A percentile compares a stretch with the other conserved stretches of the same genome.
These are phyloP conservation scores for Dicerorhinus sumatrensis DNA, from an alignment of 2,113 vertebrate species.

Conservation along the genomic window DNA sequence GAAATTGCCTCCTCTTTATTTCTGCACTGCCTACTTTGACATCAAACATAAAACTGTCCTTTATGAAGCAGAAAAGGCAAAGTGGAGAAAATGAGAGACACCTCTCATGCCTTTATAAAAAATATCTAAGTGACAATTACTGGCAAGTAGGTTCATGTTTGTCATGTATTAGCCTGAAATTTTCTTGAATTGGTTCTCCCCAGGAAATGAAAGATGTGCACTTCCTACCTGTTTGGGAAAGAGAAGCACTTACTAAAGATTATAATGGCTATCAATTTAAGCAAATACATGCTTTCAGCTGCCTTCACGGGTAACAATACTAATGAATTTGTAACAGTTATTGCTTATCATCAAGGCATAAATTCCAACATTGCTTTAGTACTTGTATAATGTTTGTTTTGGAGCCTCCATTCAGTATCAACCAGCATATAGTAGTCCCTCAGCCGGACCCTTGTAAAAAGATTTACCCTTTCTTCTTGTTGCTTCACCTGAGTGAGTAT, in stretches of 20 bases:
- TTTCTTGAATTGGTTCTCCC: conserved; percentile 39
- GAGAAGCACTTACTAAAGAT: not conserved
- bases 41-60: conserved; percentile 7
- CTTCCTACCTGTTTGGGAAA: conserved; percentile 51
- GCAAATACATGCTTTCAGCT: not conserved
- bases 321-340: not conserved
- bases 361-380: not conserved
- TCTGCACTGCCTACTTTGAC: not conserved
- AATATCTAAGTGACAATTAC: not conserved
- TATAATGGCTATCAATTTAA: not conserved
- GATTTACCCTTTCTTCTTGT: not conserved
- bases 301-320: not conserved
- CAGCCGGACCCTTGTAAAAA: not conserved
- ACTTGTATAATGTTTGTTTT: not conserved
- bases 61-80: conserved; percentile 35
- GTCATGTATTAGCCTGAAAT: not conserved
- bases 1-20: conserved; percentile 17
- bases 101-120: conserved; percentile 34
- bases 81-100: not conserved
- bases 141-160: conserved; percentile 37
- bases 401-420: not conserved
- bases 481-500: conserved; percentile 21
- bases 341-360: not conserved
- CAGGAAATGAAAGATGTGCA: conserved; percentile 38
- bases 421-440: not conserved